Conservation (phyloP, 2,113 vertebrate species). For the Holacanthus passer region DNA sequence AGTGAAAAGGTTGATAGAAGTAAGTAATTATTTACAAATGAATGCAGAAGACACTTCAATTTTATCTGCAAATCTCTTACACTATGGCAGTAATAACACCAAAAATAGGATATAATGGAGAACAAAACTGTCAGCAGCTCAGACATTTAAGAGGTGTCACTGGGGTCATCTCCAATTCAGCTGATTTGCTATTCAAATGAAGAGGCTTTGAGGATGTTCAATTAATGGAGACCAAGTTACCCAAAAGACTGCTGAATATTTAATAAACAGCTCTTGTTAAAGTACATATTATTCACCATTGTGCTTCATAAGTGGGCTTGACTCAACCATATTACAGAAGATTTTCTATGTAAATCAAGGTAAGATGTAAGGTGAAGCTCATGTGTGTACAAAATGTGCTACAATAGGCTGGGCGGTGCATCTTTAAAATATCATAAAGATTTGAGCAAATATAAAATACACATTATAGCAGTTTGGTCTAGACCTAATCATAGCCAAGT, state of each 20-base stretch:
- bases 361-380: background rate
- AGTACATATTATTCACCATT: conserved; percentile 18
- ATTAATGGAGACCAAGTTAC: conserved; percentile 21
- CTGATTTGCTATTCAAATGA: conserved; percentile 35
- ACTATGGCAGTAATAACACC: background rate
- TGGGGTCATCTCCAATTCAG: conserved; percentile 6
- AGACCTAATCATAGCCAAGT: background rate
- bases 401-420: background rate
- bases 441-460: background rate
- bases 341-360: background rate
- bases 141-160: background rate
- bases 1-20: background rate
- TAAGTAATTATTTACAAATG: background rate
- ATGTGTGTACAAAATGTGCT: background rate
- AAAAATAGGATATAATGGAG: background rate
- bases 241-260: conserved; percentile 20
- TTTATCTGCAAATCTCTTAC: background rate
- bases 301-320: background rate
- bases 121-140: background rate
- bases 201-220: conserved; percentile 17
- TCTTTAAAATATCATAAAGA: background rate
- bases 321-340: background rate
- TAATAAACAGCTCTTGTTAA: conserved; percentile 8
- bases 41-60: background rate
- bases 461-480: background rate